Evolutionary conservation across 2,113 vertebrate species (phyloP).

Genomic region (Limanda limanda): DNA sequence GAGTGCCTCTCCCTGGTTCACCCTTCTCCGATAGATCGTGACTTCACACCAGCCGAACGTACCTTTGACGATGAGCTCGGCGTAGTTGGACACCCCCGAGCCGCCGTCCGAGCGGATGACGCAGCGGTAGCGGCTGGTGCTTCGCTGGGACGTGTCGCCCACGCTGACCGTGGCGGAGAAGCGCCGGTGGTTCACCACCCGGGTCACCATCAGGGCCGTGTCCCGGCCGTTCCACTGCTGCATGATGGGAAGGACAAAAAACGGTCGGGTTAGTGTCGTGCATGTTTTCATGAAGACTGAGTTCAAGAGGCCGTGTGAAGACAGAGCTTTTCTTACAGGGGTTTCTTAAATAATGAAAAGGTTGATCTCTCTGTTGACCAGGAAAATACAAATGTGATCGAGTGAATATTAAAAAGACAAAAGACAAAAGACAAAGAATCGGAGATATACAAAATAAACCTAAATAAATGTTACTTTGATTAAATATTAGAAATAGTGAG

Average conservation of each 20-base stretch:
- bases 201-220: conserved; percentile 94
- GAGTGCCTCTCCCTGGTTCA: not conserved
- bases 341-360: no score
- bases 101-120: conserved; percentile 95
- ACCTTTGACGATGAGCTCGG: conserved; percentile 98
- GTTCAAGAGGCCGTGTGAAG: not conserved
- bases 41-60: conserved; percentile 1
- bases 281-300: not conserved
- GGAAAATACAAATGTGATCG: not conserved
- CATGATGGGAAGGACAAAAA: conserved; percentile 16
- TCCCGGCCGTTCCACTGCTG: conserved; percentile 98
- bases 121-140: conserved; percentile 93
- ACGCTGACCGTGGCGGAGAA: conserved; percentile 95
- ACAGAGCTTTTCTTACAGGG: no score
- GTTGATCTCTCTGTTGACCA: not conserved
- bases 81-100: conserved; percentile 96
- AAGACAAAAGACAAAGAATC: not conserved
- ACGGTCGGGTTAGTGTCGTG: not conserved
- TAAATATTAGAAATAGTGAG: no score
- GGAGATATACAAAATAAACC: no score
- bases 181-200: conserved; percentile 94
- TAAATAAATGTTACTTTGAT: no score
- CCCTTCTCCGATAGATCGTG: no score
- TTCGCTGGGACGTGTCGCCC: conserved; percentile 92
- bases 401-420: not conserved